Percentiles rank a stretch among this genome's conserved stretches.
These are phyloP conservation scores for Antheraea yamamai DNA, from an alignment of 2,888 invertebrate genomes.

Conservation along the genomic window DNA sequence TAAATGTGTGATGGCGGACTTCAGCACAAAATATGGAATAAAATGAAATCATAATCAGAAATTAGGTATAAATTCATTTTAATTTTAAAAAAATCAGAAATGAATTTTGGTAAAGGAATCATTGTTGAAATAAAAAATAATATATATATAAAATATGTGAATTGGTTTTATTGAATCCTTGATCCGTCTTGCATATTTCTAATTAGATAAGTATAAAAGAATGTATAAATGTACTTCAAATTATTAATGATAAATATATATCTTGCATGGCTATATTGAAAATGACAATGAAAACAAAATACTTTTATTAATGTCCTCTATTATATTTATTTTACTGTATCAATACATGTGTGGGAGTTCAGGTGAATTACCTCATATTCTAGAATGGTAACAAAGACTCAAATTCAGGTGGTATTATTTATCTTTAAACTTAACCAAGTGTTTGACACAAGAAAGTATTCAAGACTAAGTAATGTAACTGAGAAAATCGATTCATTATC, in stretches of 20 bases:
- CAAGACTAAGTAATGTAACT: not conserved
- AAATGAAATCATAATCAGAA: not conserved
- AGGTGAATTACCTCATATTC: not conserved
- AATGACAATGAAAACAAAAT: not conserved
- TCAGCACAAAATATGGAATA: not conserved
- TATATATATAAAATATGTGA: not conserved
- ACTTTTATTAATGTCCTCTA: not conserved
- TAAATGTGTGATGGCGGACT: not conserved
- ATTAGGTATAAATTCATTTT: not conserved
- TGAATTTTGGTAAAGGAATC: no score
- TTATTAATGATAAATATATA: not conserved
- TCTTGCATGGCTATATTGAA: not conserved
- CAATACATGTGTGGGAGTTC: not conserved
- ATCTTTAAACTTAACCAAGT: no score
- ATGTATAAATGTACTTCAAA: no score
- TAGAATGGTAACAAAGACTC: not conserved
- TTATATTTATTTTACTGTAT: not conserved
- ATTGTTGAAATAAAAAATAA: no score
- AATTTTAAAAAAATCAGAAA: not conserved
- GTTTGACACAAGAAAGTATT: no score
- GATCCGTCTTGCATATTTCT: not conserved
- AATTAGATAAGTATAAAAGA: not conserved
- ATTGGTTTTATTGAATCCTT: not conserved
- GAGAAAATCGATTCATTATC: not conserved
- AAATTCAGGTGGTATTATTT: not conserved